Evolutionary conservation across 2,113 vertebrate genomes (phyloP).

Genomic region (Indri indri): DNA sequence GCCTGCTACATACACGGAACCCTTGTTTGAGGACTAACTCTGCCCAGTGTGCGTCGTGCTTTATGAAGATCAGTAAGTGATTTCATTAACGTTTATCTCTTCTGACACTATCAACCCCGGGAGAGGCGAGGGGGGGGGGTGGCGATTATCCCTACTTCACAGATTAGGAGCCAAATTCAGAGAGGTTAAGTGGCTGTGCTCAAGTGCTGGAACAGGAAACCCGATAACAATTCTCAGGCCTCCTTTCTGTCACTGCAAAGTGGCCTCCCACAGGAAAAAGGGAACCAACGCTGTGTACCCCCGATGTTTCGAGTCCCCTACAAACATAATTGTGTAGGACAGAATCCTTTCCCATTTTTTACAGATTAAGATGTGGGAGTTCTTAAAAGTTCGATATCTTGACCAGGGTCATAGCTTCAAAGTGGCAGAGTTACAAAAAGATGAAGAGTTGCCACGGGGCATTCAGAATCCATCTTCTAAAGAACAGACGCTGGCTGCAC

Average conservation of each 20-base stretch:
- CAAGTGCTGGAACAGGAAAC: neutral
- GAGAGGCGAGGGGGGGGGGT: too few species aligned
- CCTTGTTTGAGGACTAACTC: neutral
- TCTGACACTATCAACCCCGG: neutral
- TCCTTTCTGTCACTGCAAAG: rapidly evolving
- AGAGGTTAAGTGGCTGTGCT: neutral
- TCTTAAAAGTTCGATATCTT: neutral
- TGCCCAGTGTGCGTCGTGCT: rapidly evolving
- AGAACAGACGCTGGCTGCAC: neutral
- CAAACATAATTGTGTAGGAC: neutral
- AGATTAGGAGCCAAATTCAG: neutral
- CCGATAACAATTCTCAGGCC: neutral
- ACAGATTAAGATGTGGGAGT: neutral
- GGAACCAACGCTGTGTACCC: rapidly evolving
- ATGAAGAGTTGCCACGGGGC: neutral
- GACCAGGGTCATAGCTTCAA: neutral
- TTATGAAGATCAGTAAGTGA: neutral
- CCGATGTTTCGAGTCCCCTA: neutral
- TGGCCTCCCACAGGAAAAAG: neutral
- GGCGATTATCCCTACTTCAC: neutral
- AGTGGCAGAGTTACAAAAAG: neutral
- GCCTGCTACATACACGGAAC: neutral
- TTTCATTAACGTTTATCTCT: neutral
- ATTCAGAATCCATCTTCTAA: neutral
- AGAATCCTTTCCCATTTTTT: neutral